Evolutionary conservation across 2,113 vertebrate genomes (phyloP).

Genomic region (Trogon surrucura): DNA sequence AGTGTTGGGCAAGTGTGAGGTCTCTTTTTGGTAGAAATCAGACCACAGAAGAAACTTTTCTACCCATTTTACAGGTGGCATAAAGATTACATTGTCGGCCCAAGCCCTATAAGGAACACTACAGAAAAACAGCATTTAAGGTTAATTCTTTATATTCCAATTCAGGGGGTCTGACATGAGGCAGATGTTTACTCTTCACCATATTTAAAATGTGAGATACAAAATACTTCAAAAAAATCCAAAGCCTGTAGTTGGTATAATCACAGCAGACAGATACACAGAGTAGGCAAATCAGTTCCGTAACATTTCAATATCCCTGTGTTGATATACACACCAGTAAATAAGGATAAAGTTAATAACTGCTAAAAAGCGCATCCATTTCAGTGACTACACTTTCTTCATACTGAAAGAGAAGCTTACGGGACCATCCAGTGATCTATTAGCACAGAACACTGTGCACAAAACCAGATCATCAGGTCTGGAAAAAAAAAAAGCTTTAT

Average conservation of each 20-base stretch:
- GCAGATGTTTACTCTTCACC: not conserved
- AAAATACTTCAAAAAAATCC: not conserved
- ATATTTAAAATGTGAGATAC: not conserved
- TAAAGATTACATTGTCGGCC: not conserved
- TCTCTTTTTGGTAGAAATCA: not conserved
- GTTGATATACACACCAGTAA: not conserved
- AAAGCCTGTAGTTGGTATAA: not conserved
- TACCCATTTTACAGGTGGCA: not conserved
- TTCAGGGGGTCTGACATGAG: not conserved
- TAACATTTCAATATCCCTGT: not conserved
- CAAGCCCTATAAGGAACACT: not conserved
- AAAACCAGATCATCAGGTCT: not conserved
- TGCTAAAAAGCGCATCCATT: not conserved
- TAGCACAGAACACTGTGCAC: not conserved
- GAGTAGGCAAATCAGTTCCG: not conserved
- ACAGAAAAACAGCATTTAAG: not conserved
- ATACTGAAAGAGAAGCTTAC: not conserved
- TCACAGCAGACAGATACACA: not conserved
- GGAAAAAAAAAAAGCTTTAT: rapidly evolving
- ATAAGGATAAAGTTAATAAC: not conserved
- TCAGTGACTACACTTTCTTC: not conserved
- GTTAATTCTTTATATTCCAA: not conserved
- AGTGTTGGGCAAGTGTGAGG: rapidly evolving
- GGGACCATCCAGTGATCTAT: not conserved
- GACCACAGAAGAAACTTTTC: not conserved